phyloP scores from a whole-genome alignment of 2,113 vertebrate genomes.

The Recurvirostra avosetta region DNA sequence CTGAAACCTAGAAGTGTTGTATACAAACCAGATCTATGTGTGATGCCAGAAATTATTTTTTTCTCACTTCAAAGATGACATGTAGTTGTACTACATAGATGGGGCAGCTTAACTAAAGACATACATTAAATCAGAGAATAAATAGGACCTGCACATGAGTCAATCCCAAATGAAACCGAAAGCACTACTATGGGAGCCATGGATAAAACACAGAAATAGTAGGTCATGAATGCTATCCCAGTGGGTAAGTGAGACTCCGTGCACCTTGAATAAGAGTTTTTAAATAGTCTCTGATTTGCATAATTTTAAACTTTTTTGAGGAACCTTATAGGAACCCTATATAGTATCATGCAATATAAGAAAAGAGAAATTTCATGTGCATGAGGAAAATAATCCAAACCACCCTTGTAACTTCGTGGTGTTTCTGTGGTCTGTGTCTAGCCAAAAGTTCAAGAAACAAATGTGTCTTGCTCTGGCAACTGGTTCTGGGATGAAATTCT shows the following conservation, averaged over 20 bases:
- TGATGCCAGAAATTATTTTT: not conserved
- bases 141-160: not conserved
- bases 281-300: not conserved
- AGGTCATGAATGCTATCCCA: not conserved
- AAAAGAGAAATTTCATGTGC: not conserved
- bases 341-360: not conserved
- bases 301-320: not conserved
- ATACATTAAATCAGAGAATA: not conserved
- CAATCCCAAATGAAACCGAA: not conserved
- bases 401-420: not conserved
- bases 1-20: not conserved
- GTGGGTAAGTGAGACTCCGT: not conserved
- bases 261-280: not conserved
- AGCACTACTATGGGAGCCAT: not conserved
- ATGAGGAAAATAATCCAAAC: not conserved
- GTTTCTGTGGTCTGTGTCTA: not conserved
- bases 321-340: not conserved
- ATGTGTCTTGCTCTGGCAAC: not conserved
- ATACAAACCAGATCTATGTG: not conserved
- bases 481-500: not conserved
- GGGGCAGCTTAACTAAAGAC: not conserved
- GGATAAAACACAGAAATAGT: not conserved
- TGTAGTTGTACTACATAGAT: not conserved
- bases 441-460: not conserved
- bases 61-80: not conserved